Conservation (phyloP, 1,140 invertebrate species). For the Sycophaga agraensis region DNA sequence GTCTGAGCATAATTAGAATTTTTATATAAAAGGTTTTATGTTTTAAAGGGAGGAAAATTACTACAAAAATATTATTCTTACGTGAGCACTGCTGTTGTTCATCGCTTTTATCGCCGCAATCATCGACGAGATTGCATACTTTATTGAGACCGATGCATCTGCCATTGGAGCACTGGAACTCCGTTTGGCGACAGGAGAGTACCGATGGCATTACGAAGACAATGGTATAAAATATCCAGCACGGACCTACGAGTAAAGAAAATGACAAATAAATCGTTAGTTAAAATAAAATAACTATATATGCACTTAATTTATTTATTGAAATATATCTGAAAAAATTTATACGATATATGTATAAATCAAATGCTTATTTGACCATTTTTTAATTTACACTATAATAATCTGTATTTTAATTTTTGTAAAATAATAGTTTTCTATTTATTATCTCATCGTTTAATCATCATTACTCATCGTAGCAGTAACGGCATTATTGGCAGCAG, state of each 20-base stretch:
- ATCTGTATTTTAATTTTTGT: too few species aligned
- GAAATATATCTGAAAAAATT: too few species aligned
- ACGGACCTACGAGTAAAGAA: conserved; percentile 47
- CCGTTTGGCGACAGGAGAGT: conserved; percentile 70
- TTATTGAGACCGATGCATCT: conserved; percentile 77
- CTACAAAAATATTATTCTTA: conserved; percentile 61
- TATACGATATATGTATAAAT: too few species aligned
- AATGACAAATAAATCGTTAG: conserved; percentile 16
- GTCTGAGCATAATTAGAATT: too few species aligned
- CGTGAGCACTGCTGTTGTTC: conserved; percentile 83
- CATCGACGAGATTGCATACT: conserved; percentile 80
- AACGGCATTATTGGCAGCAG: too few species aligned
- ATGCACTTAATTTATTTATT: background rate
- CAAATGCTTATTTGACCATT: too few species aligned
- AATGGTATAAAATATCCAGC: conserved; percentile 46
- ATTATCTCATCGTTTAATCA: too few species aligned
- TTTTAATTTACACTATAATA: too few species aligned
- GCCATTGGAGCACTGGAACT: conserved; percentile 78
- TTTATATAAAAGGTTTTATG: too few species aligned
- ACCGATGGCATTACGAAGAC: conserved; percentile 46
- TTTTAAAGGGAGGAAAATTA: background rate
- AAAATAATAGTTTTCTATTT: too few species aligned
- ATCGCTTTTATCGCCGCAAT: conserved; percentile 83
- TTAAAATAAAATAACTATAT: background rate
- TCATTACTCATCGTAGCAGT: too few species aligned